Evolutionary conservation across 2,113 vertebrate species (phyloP), one percentile per base, ranked within the genome.

Genomic region (Leuciscus idus): DNA sequence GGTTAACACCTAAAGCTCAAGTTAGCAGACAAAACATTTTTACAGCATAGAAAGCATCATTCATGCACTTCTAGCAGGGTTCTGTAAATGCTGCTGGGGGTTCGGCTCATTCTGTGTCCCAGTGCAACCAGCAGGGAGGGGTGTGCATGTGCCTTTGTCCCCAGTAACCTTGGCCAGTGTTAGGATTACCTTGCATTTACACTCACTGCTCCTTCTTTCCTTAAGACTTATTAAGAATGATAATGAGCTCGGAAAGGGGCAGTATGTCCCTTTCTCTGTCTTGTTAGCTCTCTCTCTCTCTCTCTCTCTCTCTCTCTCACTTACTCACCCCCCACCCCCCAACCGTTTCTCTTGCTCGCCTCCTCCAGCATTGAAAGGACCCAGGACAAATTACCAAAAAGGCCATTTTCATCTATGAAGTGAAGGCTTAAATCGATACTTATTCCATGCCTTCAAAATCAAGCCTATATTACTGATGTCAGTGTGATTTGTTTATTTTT

Each of bases 141-240:
- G 93, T 90, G 92, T 93, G 93, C 92, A 92, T 96, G 96, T 97
- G 96, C 96, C 96, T 93, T 95, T 95, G 96, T 96, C 96, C 97
- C 95, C 94, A 94, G 96, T 99, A 97, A 99, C 98, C 98, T 99
- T 99, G 98, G 96, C 94, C 95, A 96, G 96, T 95, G 96, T 96
- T 95, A 96, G 97, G 97, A 99, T 99, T 99, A 99, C 96, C 95
- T 95, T 97, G 97, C 97, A 97, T 98, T 98, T 98, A 98, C 96
- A 97, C 97, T 97, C 96, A 95, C 96, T 95, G 96, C 96, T 96
- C 95, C 95, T 96, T 97, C 97, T 97, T 98, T 99, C 97, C 96
- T 97, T 99, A 99, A 98, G 97, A 98, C 98, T 99, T 99, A 99
- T 99, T 99, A 99, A 97, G 98, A 98, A 99, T 99, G 98, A 98